These are phyloP conservation scores for Alca torda DNA, from an alignment of 2,797 vertebrate genomes.

Conservation along the genomic window DNA sequence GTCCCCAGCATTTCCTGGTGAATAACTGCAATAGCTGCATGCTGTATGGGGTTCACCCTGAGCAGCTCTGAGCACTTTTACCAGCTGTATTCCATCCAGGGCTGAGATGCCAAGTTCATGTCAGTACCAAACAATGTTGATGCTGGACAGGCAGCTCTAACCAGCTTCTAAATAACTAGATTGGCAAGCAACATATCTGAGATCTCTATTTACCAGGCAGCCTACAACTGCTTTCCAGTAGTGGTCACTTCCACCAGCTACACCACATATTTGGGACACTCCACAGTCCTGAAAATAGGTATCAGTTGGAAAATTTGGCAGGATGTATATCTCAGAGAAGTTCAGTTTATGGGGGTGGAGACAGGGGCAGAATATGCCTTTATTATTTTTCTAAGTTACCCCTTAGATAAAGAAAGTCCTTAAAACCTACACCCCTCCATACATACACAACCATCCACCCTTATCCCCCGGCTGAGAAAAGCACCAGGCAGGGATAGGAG, in stretches of 20 bases:
- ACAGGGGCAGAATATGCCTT: neutral
- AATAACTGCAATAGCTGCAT: neutral
- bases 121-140: neutral
- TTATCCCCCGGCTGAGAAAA: rapidly evolving
- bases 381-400: neutral
- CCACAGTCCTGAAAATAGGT: neutral
- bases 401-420: neutral
- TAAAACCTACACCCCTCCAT: neutral
- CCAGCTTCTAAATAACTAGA: neutral
- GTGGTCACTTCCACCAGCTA: neutral
- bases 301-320: neutral
- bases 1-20: neutral
- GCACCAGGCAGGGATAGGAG: neutral
- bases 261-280: neutral
- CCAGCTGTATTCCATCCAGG: neutral
- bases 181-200: neutral
- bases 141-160: neutral
- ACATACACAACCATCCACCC: neutral
- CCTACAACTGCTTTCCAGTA: neutral
- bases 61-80: neutral
- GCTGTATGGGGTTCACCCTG: neutral
- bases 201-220: neutral
- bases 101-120: neutral
- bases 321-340: neutral
- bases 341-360: neutral